A percentile compares a stretch with the other conserved stretches of the same genome.
These are phyloP conservation scores for Tursiops truncatus DNA, from an alignment of 2,113 vertebrate genomes.

Conservation along the genomic window DNA sequence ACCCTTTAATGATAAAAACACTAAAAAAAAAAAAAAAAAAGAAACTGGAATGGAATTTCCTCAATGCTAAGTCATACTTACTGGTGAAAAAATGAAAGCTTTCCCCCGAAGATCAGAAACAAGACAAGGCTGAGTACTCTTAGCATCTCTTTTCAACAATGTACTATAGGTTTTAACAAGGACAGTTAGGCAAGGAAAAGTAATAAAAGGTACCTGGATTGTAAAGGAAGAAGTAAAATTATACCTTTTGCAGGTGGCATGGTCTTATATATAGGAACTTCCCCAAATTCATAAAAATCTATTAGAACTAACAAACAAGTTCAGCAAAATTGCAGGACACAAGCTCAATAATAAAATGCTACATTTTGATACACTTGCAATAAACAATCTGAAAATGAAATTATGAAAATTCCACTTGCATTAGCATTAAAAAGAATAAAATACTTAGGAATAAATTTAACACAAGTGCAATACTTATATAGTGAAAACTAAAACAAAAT, in stretches of 20 bases:
- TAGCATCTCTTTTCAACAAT: not conserved
- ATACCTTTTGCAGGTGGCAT: not conserved
- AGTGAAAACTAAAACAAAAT: not conserved
- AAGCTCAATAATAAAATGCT: not conserved
- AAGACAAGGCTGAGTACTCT: not conserved
- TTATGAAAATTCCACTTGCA: not conserved
- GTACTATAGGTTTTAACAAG: not conserved
- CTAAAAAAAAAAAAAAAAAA: not conserved
- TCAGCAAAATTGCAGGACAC: not conserved
- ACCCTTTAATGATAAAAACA: not conserved
- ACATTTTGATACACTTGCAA: not conserved
- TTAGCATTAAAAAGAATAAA: not conserved
- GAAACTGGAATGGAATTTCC: not conserved
- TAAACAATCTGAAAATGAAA: not conserved
- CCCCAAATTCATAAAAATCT: not conserved
- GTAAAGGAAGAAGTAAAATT: not conserved
- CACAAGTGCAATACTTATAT: not conserved
- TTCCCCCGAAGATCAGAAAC: not conserved
- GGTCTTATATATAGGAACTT: not conserved
- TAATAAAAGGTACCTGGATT: not conserved
- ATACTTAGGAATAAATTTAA: not conserved
- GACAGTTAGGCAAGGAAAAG: not conserved
- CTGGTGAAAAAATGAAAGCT: not conserved
- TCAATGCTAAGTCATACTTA: not conserved
- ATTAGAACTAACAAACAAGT: not conserved